These are phyloP conservation scores for Carlito syrichta DNA, from an alignment of 2,113 vertebrate genomes.

Conservation along the genomic window DNA sequence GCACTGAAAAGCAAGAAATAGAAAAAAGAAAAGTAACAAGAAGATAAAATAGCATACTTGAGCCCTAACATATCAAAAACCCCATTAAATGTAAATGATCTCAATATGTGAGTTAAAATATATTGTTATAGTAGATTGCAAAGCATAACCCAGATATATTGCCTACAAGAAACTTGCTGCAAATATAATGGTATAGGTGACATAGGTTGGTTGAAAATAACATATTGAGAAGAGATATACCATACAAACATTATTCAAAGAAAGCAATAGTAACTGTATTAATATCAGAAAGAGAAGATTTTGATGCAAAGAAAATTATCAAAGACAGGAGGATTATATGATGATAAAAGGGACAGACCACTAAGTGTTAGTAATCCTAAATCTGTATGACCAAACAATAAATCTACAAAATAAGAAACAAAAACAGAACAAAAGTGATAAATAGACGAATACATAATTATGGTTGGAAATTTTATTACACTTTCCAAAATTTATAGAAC, in stretches of 20 bases:
- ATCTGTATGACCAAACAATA: not conserved
- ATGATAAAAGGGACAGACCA: not conserved
- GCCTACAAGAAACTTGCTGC: not conserved
- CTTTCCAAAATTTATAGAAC: not conserved
- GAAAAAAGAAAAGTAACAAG: not conserved
- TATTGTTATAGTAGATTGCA: not conserved
- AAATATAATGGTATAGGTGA: not conserved
- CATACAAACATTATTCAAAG: not conserved
- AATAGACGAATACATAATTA: not conserved
- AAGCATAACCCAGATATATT: not conserved
- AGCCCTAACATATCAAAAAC: not conserved
- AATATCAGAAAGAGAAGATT: not conserved
- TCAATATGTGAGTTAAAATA: not conserved
- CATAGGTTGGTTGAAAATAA: not conserved
- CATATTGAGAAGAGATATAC: not conserved
- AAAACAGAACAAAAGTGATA: not conserved
- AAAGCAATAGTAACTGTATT: not conserved
- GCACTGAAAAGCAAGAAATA: not conserved
- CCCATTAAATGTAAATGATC: not conserved
- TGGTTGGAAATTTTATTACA: not conserved
- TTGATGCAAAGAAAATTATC: not conserved
- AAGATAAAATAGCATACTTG: not conserved
- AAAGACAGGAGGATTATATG: not conserved
- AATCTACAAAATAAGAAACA: not conserved
- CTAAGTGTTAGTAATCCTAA: not conserved